Evolutionary conservation across 2,113 vertebrate genomes (phyloP), one percentile per base, ranked within the genome.

Genomic region (Corythornis madagascariensis): DNA sequence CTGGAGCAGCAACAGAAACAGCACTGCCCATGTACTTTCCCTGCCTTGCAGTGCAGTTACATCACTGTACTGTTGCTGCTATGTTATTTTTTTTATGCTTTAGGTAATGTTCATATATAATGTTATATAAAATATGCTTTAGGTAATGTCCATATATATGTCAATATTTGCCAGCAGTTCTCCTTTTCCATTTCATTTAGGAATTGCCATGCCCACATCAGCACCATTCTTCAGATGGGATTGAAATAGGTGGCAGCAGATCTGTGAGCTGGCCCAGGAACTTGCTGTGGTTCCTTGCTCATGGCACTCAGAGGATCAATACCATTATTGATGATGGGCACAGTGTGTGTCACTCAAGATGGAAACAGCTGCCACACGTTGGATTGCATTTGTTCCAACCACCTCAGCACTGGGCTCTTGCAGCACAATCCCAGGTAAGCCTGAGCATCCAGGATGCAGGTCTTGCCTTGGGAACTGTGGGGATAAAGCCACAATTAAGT

Each of bases 391-490:
- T 22, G 33, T 52, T 2, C 31, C 17, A 14, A 40, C 52, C 25
- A 6, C 13, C 70, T 11, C 52, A 10, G 16, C 0, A 0, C 1
- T 11, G 26, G 17, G 70, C 38, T 53, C 31, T 19, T 29, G 33
- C 71, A 71, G 71, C 70, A 25, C 4, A 0, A 13, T 31, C 40
- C 66, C 61, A 45, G 56, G 10, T 24, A 33, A 56, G 52, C 3
- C 2, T 9, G n/a, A 66, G 66, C 16, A 3, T 3, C 2, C 5
- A 5, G n/a, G n/a, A 20, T 4, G 4, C 9, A 4, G 42, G 3
- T 43, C 26, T 38, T 29, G 48, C 29, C 19, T 38, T 7, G 7
- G 2, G 28, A 52, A 7, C 25, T 6, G 1, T 2, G 47, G 38
- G 21, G 31, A 6, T 10, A 16, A 33, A 87, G 11, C 5, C 71